These are phyloP conservation scores for Aspidiotus destructor DNA, from an alignment of 2,888 invertebrate genomes.

Conservation along the genomic window DNA sequence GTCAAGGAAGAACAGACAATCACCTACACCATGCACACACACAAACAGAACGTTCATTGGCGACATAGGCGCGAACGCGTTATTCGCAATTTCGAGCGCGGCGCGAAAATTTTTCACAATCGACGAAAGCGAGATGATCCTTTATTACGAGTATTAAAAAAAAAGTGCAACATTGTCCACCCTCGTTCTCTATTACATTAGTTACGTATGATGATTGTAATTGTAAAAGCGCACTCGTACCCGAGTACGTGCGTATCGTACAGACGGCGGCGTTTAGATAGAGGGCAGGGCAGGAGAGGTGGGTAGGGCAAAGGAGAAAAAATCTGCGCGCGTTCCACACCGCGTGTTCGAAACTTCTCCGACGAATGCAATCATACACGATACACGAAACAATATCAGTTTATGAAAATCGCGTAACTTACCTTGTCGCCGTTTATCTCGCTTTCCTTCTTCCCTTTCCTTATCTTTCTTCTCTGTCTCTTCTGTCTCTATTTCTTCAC, in stretches of 20 bases:
- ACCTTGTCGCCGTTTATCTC: constrained; percentile 14
- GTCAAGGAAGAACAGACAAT: no score
- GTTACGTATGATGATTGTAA: neutral
- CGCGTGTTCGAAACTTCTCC: constrained; percentile 23
- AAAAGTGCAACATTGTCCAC: constrained; percentile 22
- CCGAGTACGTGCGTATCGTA: constrained; percentile 2
- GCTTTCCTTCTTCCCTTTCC: constrained; percentile 20
- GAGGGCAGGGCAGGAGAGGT: constrained; percentile 6
- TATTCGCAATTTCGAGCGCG: no score
- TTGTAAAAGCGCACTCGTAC: neutral
- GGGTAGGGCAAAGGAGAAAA: constrained; percentile 4
- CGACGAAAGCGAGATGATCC: no score
- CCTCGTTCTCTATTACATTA: constrained; percentile 21
- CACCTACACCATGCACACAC: no score
- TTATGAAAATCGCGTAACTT: constrained; percentile 27
- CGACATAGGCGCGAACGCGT: no score
- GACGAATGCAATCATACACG: constrained; percentile 19
- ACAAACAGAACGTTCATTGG: no score
- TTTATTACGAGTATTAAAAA: no score
- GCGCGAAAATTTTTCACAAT: no score
- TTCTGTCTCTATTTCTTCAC: constrained; percentile 17
- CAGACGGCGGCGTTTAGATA: neutral
- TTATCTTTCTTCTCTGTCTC: constrained; percentile 21
- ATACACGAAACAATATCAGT: constrained; percentile 25
- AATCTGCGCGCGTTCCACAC: constrained; percentile 24